Evolutionary conservation across 2,888 invertebrate genomes (phyloP), one percentile per base, ranked within the genome.

Genomic region (Biston betularia): DNA sequence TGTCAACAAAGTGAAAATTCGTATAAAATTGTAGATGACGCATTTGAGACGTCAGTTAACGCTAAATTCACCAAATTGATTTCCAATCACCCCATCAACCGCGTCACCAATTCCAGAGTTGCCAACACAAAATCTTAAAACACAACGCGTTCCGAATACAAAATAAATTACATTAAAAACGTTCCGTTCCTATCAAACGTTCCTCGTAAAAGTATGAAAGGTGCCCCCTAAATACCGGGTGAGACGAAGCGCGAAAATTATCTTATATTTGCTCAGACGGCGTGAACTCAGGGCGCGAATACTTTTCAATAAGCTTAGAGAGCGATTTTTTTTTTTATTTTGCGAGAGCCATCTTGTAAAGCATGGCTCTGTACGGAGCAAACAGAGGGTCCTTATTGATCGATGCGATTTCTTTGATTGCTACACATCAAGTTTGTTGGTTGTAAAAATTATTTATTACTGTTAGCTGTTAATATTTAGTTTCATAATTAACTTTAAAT

Each of bases 251-350:
- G 92, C 82, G 85, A 92, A 91, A 93, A 93, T 93, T 93, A 93
- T 93, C 93, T 93, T 93, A 93, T 93, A 93, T 93, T 93, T 93
- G 93, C 88, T 90, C 93, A 93, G 90, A 92, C 85, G 83, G 90
- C 93, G 93, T 93, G 90, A 93, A 92, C 89, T 89, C 86, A 84
- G 93, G 93, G 92, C 90, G 92, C 87, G 90, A 92, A 91, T 92
- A 93, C 93, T 93, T 92, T 93, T 93, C 93, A 93, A 93, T 93
- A 93, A 93, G 93, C 93, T 93, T 92, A 92, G 89, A 90, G 89
- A 88, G 89, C 89, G 83, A 77, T 89, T 92, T 93, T 74, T 93
- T 74, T 24, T 24, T 87, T 87, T 85, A 85, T 89, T 88, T 88
- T 81, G 84, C 84, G 80, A 85, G 84, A 82, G 82, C 88, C 89